Evolutionary conservation across 1,140 invertebrate genomes (phyloP).

Genomic region (Trinorchestia longiramus): DNA sequence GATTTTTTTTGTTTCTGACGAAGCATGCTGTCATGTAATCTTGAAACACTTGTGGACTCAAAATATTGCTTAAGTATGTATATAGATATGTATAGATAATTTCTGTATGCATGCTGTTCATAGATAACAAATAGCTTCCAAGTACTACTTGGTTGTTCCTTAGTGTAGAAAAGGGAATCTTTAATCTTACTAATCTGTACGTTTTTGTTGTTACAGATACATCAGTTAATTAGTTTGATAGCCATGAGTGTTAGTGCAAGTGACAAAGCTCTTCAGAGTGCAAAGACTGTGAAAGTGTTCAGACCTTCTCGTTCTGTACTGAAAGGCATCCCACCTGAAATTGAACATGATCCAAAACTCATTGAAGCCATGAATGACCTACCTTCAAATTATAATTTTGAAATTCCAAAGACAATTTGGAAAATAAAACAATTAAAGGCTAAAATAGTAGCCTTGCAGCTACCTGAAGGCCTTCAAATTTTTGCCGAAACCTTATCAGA

Average conservation of each 20-base stretch:
- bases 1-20: no score
- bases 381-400: conserved; percentile 98
- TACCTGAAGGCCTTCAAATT: conserved; percentile 94
- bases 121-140: no score
- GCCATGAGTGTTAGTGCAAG: neutral
- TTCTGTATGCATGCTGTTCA: no score
- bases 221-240: neutral
- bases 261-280: neutral
- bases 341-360: conserved; percentile 83
- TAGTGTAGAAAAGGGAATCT: neutral
- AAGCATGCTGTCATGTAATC: no score
- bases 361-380: conserved; percentile 81
- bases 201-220: neutral
- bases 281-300: conserved; percentile 58
- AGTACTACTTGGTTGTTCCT: no score
- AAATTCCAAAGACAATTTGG: conserved; percentile 98
- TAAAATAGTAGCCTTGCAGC: conserved; percentile 93
- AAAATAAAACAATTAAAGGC: conserved; percentile 84
- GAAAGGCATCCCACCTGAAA: conserved; percentile 81
- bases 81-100: no score
- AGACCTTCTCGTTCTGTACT: conserved; percentile 61
- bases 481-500: conserved; percentile 94
- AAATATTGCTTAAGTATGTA: no score
- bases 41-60: no score
- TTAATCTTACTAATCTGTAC: neutral